Evolutionary conservation across 2,113 vertebrate genomes (phyloP).

Genomic region (Ophiodon elongatus): DNA sequence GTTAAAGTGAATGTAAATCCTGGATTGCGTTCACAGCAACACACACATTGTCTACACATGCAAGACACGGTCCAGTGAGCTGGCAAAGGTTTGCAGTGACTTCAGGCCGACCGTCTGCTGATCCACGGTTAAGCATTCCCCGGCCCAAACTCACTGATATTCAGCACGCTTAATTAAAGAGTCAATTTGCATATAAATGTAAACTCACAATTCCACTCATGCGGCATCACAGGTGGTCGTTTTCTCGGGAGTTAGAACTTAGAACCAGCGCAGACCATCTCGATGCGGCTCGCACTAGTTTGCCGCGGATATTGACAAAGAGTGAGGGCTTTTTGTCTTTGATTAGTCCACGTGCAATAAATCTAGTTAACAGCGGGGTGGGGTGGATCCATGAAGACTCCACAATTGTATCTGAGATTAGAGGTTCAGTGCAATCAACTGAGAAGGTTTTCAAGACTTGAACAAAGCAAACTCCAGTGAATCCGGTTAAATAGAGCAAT

Average conservation of each 20-base stretch:
- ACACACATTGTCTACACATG: slow-evolving; percentile 12
- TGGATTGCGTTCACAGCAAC: slow-evolving; percentile 33
- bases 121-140: slow-evolving; percentile 51
- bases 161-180: slow-evolving; percentile 69
- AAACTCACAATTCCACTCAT: slow-evolving; percentile 51
- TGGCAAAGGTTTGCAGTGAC: slow-evolving; percentile 57
- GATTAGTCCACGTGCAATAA: slow-evolving; percentile 38
- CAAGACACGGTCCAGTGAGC: slow-evolving; percentile 15
- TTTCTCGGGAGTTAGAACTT: slow-evolving; percentile 44
- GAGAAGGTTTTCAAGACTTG: slow-evolving; percentile 17
- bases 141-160: slow-evolving; percentile 37
- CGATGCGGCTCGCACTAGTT: background rate
- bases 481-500: slow-evolving; percentile 14
- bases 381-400: slow-evolving; percentile 15
- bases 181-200: slow-evolving; percentile 76
- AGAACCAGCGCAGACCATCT: slow-evolving; percentile 17
- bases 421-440: slow-evolving; percentile 6
- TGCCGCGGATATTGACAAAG: slow-evolving; percentile 36
- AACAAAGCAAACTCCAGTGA: slow-evolving; percentile 16
- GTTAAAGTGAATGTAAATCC: slow-evolving; percentile 43
- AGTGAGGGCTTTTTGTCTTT: slow-evolving; percentile 45
- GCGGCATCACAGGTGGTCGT: slow-evolving; percentile 57
- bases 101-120: slow-evolving; percentile 29
- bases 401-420: slow-evolving; percentile 34
- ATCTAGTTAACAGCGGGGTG: slow-evolving; percentile 51